phyloP scores from a whole-genome alignment of 2,888 invertebrate species.

The Gymnocheta viridis region DNA sequence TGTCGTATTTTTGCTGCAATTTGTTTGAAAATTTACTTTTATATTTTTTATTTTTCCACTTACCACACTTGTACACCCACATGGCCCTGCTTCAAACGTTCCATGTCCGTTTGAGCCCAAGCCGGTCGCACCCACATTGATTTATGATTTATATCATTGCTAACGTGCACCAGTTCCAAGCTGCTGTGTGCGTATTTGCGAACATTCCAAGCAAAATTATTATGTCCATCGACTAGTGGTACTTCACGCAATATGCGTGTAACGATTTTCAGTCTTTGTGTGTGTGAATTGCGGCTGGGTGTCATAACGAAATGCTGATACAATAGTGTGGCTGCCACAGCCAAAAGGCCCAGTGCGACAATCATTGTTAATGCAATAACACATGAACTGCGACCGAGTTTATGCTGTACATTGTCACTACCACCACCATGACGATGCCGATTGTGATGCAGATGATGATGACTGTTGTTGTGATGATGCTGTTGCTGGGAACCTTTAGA shows the following conservation, averaged over 20 bases:
- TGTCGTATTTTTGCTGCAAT: neutral
- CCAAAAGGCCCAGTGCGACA: constrained; percentile 78
- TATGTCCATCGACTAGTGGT: constrained; percentile 86
- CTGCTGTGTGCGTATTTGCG: constrained; percentile 93
- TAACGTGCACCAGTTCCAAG: constrained; percentile 83
- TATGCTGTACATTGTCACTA: constrained; percentile 54
- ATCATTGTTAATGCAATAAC: constrained; percentile 79
- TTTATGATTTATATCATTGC: constrained; percentile 79
- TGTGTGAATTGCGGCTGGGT: constrained; percentile 81
- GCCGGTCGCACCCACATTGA: constrained; percentile 93
- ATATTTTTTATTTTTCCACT: constrained; percentile 71
- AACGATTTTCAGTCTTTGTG: constrained; percentile 82
- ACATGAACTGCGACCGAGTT: constrained; percentile 77
- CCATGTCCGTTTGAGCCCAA: constrained; percentile 97
- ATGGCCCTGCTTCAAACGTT: constrained; percentile 90
- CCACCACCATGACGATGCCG: constrained; percentile 49
- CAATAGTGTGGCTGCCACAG: constrained; percentile 79
- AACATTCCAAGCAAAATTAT: constrained; percentile 95
- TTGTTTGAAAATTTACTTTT: neutral
- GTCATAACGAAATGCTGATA: constrained; percentile 81
- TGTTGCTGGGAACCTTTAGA: constrained; percentile 70
- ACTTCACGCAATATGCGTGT: constrained; percentile 80
- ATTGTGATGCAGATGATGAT: constrained; percentile 46
- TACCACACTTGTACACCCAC: constrained; percentile 95
- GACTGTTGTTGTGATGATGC: constrained; percentile 39